phyloP scores from a whole-genome alignment of 2,113 vertebrate species.

The Oncorhynchus clarkii region DNA sequence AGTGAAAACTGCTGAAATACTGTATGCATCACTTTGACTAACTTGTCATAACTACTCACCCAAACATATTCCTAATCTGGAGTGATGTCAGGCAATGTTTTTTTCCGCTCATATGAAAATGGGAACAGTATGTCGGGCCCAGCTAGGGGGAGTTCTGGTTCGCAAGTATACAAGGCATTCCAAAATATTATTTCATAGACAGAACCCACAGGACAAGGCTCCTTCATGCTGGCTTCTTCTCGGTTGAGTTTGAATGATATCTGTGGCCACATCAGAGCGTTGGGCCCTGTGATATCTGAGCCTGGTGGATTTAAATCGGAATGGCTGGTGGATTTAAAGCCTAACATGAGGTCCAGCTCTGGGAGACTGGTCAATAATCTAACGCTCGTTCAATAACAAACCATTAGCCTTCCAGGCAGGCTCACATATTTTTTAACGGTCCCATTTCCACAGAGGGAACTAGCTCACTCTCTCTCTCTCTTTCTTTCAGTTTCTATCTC shows the following conservation, averaged over 20 bases:
- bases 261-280: conserved; percentile 69
- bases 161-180: conserved; percentile 53
- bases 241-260: conserved; percentile 48
- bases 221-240: background rate
- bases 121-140: conserved; percentile 48
- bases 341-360: conserved; percentile 42
- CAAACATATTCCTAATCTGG: background rate
- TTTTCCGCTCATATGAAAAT: conserved; percentile 31
- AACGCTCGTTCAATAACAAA: conserved; percentile 27
- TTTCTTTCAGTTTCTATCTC: background rate
- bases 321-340: conserved; percentile 49
- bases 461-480: background rate
- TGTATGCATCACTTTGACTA: conserved; percentile 20
- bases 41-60: conserved; percentile 44
- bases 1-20: conserved; percentile 33
- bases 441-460: background rate
- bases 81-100: conserved; percentile 13
- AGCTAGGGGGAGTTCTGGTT: conserved; percentile 19
- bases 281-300: conserved; percentile 62
- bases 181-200: conserved; percentile 60
- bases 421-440: background rate
- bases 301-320: conserved; percentile 50
- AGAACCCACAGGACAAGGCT: conserved; percentile 61
- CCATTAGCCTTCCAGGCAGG: background rate
- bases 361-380: conserved; percentile 57